Evolutionary conservation across 1,140 invertebrate genomes (phyloP).

Genomic region (Bombus waltoni): DNA sequence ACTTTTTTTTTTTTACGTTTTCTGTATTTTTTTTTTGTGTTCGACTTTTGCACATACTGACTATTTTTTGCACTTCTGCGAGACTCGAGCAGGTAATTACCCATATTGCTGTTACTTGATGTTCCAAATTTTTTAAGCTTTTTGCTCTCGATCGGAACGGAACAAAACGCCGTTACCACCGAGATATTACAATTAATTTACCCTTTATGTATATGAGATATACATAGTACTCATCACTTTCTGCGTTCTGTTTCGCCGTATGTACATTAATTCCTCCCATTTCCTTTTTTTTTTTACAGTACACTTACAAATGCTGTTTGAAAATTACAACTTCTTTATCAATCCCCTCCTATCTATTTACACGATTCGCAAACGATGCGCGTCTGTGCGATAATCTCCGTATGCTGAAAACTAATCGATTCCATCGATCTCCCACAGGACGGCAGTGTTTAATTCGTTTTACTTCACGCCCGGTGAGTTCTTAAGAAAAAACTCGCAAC

Average conservation of each 20-base stretch:
- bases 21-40: conserved; percentile 16
- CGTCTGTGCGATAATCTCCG: not conserved
- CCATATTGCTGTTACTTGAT: conserved; percentile 28
- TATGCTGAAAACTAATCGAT: not conserved
- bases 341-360: not conserved
- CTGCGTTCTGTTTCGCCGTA: not conserved
- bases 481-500: not conserved
- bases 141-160: conserved; percentile 47
- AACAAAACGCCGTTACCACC: conserved; percentile 37
- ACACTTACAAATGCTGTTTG: conserved; percentile 33
- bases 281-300: not conserved
- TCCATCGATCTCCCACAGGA: conserved; percentile 43
- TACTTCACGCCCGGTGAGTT: conserved; percentile 11
- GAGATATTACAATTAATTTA: conserved; percentile 8
- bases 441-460: conserved; percentile 65
- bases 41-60: conserved; percentile 24
- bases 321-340: conserved; percentile 6
- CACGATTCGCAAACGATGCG: conserved; percentile 7
- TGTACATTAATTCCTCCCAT: conserved; percentile 23
- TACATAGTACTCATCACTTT: conserved; percentile 28
- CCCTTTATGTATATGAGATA: conserved; percentile 22
- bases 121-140: not conserved
- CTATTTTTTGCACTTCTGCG: conserved; percentile 35
- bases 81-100: conserved; percentile 36
- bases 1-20: not conserved